These are phyloP conservation scores for Cariama cristata DNA, from an alignment of 2,113 vertebrate species.

Conservation along the genomic window DNA sequence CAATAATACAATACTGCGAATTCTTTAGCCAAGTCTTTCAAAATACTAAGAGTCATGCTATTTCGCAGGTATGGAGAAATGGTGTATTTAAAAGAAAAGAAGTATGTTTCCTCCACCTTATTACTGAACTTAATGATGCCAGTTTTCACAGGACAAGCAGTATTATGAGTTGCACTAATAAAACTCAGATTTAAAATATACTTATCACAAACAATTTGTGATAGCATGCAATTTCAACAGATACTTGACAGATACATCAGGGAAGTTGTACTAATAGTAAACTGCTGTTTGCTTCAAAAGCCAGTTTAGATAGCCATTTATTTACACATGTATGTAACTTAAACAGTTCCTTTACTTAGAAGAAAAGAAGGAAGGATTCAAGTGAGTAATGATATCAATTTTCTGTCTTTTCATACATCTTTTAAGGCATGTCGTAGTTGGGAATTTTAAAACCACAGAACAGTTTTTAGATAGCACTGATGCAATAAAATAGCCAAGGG, in stretches of 20 bases:
- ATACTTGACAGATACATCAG: background rate
- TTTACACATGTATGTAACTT: background rate
- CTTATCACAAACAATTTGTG: background rate
- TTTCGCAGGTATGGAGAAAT: background rate
- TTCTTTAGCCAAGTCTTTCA: background rate
- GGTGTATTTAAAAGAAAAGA: background rate
- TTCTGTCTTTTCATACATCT: background rate
- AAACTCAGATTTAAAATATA: background rate
- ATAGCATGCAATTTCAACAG: background rate
- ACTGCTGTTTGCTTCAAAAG: background rate
- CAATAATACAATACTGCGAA: background rate
- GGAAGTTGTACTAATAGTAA: background rate
- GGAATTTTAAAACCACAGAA: background rate
- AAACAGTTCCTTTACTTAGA: background rate
- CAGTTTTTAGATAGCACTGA: background rate
- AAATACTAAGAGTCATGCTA: background rate
- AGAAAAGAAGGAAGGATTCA: background rate
- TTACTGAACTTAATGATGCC: background rate
- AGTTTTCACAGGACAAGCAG: background rate
- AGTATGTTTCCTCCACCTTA: background rate
- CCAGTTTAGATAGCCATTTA: background rate
- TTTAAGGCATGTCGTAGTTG: background rate
- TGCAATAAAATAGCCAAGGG: background rate
- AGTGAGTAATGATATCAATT: background rate
- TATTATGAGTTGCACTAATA: background rate